A percentile compares a stretch with the other conserved stretches of the same genome.
Conservation (phyloP, 2,888 invertebrate genomes). For the Diaphora mendica region DNA sequence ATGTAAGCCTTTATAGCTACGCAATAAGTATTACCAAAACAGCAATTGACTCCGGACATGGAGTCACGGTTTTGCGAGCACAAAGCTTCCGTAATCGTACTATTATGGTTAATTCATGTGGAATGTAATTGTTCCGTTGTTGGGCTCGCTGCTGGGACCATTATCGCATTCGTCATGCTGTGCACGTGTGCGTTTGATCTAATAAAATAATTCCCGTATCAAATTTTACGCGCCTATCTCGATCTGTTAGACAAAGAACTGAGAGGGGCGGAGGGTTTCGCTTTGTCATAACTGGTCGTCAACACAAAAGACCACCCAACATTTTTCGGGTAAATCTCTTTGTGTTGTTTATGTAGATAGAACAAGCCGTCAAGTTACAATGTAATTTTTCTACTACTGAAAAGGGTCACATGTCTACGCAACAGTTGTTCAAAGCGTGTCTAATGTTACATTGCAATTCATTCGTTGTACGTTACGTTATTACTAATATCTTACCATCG, state of each 20-base stretch:
- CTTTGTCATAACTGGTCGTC: constrained; percentile 83
- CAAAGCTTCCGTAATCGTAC: constrained; percentile 77
- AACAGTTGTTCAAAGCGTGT: constrained; percentile 33
- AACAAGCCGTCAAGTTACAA: constrained; percentile 72
- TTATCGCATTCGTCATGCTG: constrained; percentile 85
- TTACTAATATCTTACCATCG: constrained; percentile 1
- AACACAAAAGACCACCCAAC: constrained; percentile 77
- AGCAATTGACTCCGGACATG: constrained; percentile 72
- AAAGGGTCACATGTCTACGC: constrained; percentile 52
- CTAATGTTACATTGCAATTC: constrained; percentile 20
- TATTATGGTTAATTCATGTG: constrained; percentile 83
- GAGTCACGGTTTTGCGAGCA: constrained; percentile 73
- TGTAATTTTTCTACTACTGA: constrained; percentile 56
- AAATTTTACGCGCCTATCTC: constrained; percentile 85
- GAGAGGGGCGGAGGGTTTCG: constrained; percentile 76
- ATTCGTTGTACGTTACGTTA: constrained; percentile 7
- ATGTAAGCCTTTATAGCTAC: constrained; percentile 24
- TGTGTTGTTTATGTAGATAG: constrained; percentile 72
- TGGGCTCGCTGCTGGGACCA: constrained; percentile 72
- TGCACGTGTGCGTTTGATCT: constrained; percentile 84
- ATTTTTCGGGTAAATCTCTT: constrained; percentile 71
- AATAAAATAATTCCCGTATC: constrained; percentile 87
- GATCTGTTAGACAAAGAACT: constrained; percentile 83
- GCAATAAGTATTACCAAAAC: constrained; percentile 52
- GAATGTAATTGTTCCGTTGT: constrained; percentile 82